Conservation (phyloP, 2,888 invertebrate genomes). For the Drosophila crucigera region DNA sequence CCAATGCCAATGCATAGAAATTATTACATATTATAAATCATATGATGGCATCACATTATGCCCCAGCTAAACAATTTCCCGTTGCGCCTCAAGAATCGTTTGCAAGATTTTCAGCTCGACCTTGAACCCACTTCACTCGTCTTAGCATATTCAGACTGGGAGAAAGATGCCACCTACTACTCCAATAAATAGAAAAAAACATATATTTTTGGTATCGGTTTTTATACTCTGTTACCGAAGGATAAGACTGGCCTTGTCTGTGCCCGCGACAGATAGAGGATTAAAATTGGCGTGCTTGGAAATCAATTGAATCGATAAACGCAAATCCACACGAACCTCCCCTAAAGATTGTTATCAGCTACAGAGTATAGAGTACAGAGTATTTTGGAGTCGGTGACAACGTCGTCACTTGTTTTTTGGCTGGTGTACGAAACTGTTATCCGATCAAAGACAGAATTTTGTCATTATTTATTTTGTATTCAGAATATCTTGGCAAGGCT, state of each 20-base stretch:
- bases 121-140: slow-evolving; percentile 23
- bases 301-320: neutral
- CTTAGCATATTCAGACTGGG: neutral
- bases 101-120: slow-evolving; percentile 45
- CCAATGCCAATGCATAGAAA: slow-evolving; percentile 65
- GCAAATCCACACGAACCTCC: neutral
- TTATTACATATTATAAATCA: slow-evolving; percentile 77
- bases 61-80: slow-evolving; percentile 68
- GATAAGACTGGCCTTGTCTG: neutral
- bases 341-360: neutral
- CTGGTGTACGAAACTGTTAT: neutral
- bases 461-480: slow-evolving; percentile 6
- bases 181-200: slow-evolving; percentile 5
- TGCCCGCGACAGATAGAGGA: neutral
- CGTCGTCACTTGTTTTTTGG: neutral
- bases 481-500: neutral
- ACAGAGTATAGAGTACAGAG: neutral
- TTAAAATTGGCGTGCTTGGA: neutral
- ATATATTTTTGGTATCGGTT: neutral
- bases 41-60: slow-evolving; percentile 74
- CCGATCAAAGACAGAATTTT: slow-evolving; percentile 11
- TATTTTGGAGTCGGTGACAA: neutral
- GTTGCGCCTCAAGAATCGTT: slow-evolving; percentile 44
- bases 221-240: neutral
- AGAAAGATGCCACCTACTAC: neutral